Evolutionary conservation across 2,888 invertebrate species (phyloP).

Genomic region (Lepas anatifera): DNA sequence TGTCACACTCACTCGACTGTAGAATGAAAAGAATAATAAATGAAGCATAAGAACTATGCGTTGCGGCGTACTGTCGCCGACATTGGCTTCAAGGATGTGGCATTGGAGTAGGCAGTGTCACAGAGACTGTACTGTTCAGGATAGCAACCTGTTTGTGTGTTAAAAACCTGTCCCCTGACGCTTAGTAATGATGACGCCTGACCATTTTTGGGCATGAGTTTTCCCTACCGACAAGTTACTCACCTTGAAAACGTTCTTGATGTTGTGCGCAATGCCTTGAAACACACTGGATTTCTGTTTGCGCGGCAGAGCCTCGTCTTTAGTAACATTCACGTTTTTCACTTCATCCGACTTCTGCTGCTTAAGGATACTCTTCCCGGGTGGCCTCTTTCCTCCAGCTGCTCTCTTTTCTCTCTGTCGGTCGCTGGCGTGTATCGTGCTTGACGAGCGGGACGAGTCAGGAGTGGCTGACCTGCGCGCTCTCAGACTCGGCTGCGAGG

Average conservation of each 20-base stretch:
- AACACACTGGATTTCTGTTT: neutral
- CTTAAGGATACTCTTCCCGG: neutral
- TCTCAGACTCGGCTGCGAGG: neutral
- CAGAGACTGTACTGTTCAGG: too few relatives aligned
- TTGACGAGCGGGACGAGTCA: neutral
- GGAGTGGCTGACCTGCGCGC: neutral
- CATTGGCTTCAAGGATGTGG: too few relatives aligned
- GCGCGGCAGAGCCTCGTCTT: neutral
- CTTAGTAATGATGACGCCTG: too few relatives aligned
- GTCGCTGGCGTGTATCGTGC: neutral
- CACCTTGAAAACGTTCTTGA: conserved; percentile 7
- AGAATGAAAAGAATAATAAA: too few relatives aligned
- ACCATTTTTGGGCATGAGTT: too few relatives aligned
- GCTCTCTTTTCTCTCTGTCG: neutral
- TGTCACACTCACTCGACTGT: too few relatives aligned
- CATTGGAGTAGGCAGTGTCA: too few relatives aligned
- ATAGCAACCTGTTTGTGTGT: too few relatives aligned
- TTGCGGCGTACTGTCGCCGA: too few relatives aligned
- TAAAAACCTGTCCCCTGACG: too few relatives aligned
- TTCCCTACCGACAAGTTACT: neutral
- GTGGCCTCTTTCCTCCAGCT: neutral
- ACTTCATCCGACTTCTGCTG: neutral
- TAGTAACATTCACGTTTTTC: neutral
- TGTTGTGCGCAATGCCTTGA: conserved; percentile 3
- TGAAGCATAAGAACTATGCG: too few relatives aligned